These are phyloP conservation scores for Diachasmimorpha longicaudata DNA, from an alignment of 1,140 invertebrate species.

Conservation along the genomic window DNA sequence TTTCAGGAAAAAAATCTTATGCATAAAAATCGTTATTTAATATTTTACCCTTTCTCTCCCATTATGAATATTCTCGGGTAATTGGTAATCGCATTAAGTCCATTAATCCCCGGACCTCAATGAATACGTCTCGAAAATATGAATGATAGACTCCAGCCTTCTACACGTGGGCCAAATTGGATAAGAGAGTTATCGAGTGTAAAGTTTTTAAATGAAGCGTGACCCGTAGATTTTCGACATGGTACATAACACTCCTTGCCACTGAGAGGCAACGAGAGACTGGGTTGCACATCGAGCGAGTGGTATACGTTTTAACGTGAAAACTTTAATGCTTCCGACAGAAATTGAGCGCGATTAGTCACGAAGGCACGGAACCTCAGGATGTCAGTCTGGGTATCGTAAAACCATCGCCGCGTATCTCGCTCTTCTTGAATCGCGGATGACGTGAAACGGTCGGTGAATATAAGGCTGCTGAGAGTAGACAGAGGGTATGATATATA, in stretches of 20 bases:
- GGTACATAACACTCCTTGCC: slow-evolving; percentile 7
- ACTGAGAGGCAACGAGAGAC: neutral
- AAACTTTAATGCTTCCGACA: slow-evolving; percentile 43
- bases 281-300: slow-evolving; percentile 15
- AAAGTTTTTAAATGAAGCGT: slow-evolving; percentile 7
- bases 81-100: neutral
- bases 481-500: neutral
- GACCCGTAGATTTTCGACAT: slow-evolving; percentile 7
- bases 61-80: too few species aligned
- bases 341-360: slow-evolving; percentile 41
- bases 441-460: neutral
- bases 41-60: too few species aligned
- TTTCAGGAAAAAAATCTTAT: too few species aligned
- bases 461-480: neutral
- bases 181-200: neutral
- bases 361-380: slow-evolving; percentile 32
- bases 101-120: neutral
- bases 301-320: slow-evolving; percentile 33
- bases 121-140: neutral
- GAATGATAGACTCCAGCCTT: neutral
- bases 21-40: too few species aligned
- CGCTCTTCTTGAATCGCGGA: slow-evolving; percentile 9
- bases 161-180: neutral
- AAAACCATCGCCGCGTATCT: slow-evolving; percentile 10
- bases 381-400: slow-evolving; percentile 23